Percentiles rank a stretch among this genome's conserved stretches.
phyloP scores from a whole-genome alignment of 2,113 vertebrate species.

The Lynx canadensis region DNA sequence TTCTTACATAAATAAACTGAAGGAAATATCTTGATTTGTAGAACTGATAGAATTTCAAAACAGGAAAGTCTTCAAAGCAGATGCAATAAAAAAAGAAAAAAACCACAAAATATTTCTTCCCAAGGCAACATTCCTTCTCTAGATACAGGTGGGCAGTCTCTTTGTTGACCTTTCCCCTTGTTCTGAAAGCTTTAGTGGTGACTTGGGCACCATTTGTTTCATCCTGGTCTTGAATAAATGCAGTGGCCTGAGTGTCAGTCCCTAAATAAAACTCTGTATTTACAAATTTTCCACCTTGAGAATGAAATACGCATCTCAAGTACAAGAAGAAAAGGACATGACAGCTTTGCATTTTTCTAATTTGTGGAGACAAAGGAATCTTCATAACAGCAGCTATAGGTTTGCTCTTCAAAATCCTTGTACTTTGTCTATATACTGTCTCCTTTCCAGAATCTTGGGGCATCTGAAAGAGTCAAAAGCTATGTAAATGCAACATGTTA shows the following conservation, averaged over 20 bases:
- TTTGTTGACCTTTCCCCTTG: constrained; percentile 9
- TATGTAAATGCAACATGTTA: neutral
- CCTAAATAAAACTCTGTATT: neutral
- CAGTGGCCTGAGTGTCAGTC: neutral
- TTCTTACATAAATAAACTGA: constrained; percentile 56
- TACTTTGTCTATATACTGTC: neutral
- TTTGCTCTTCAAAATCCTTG: neutral
- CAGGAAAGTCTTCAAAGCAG: constrained; percentile 74
- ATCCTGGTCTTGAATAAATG: neutral
- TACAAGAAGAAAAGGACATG: neutral
- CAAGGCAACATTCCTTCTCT: neutral
- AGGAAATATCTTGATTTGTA: constrained; percentile 65
- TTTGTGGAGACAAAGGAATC: neutral
- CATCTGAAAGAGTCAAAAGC: neutral
- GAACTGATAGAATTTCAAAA: constrained; percentile 63
- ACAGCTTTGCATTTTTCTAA: neutral
- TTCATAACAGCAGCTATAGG: neutral
- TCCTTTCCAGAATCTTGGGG: neutral
- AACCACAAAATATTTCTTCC: constrained; percentile 48
- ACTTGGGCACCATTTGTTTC: neutral
- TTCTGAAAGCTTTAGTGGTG: neutral
- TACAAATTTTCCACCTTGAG: neutral
- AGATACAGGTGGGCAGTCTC: neutral
- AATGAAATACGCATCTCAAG: neutral
- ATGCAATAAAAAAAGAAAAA: neutral